phyloP scores from a whole-genome alignment of 2,113 vertebrate genomes.

The Ramphastos sulfuratus region DNA sequence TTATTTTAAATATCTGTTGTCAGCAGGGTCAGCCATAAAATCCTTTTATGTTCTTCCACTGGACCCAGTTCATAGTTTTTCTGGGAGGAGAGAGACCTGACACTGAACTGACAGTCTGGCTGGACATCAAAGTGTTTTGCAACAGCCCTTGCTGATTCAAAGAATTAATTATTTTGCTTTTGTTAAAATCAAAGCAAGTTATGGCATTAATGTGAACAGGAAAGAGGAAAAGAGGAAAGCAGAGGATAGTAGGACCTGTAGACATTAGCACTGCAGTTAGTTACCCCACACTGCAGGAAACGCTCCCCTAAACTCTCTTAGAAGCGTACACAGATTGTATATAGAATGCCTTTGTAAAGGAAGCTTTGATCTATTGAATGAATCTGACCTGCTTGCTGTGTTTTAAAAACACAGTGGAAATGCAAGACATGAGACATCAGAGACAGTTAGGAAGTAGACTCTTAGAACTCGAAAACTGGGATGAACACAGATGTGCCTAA shows the following conservation, averaged over 20 bases:
- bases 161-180: conserved; percentile 26
- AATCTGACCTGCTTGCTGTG: neutral
- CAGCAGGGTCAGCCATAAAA: neutral
- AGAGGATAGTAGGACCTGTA: neutral
- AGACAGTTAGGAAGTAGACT: neutral
- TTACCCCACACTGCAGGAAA: neutral
- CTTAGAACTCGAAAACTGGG: neutral
- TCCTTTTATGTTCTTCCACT: neutral
- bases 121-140: conserved; percentile 21
- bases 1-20: neutral
- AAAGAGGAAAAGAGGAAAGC: neutral
- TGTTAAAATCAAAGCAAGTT: conserved; percentile 33
- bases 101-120: neutral
- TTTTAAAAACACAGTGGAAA: neutral
- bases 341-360: neutral
- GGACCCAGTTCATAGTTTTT: neutral
- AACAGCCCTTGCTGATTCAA: conserved; percentile 10
- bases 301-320: neutral
- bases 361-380: neutral
- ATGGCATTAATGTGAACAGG: neutral
- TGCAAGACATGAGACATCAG: neutral
- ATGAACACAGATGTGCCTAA: neutral
- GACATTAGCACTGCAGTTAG: neutral
- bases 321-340: neutral
- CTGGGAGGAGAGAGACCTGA: neutral